Conservation (phyloP, 2,888 invertebrate species). For the Bugulina stolonifera region DNA sequence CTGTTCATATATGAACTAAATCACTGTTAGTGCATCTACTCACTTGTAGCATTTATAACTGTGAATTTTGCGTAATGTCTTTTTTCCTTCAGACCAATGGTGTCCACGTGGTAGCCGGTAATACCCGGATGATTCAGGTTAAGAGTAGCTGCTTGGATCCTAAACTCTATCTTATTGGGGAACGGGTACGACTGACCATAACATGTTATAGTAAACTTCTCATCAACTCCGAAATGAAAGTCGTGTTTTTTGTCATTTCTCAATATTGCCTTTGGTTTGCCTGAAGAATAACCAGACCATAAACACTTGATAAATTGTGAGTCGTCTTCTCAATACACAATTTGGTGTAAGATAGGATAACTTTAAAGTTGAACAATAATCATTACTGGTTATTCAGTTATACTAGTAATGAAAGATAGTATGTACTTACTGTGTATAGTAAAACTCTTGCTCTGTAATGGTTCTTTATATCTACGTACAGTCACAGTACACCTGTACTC, state of each 20-base stretch:
- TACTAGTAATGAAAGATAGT: no score
- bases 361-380: no score
- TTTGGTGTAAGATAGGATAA: no score
- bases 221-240: neutral
- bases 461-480: neutral
- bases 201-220: neutral
- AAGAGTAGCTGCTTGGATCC: neutral
- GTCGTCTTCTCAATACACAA: no score
- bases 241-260: neutral
- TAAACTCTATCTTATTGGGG: constrained; percentile 3
- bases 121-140: neutral
- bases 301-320: no score
- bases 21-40: no score
- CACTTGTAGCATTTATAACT: neutral
- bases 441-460: neutral
- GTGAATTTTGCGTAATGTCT: neutral
- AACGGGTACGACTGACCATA: neutral
- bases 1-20: no score
- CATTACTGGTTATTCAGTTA: no score
- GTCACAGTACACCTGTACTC: neutral
- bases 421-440: neutral
- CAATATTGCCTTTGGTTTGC: neutral
- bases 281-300: neutral
- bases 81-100: neutral
- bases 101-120: neutral